A percentile compares a stretch with the other conserved stretches of the same genome.
These are phyloP conservation scores for Nyctereutes procyonoides DNA, from an alignment of 2,113 vertebrate genomes.

Conservation along the genomic window DNA sequence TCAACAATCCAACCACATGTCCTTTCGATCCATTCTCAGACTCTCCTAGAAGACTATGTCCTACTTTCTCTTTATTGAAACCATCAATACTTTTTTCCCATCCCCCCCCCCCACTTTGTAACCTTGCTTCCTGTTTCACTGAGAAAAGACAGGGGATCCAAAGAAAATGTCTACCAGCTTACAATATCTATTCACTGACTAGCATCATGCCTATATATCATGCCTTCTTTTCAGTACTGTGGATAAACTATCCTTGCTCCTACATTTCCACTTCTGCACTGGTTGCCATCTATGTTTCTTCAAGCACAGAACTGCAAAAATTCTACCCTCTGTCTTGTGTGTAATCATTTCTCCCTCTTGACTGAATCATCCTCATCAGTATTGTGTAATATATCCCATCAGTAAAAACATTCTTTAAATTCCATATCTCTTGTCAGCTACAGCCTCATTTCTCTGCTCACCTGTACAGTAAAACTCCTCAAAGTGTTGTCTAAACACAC, in stretches of 20 bases:
- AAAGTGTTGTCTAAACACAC: neutral
- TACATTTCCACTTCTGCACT: neutral
- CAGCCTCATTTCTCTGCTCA: neutral
- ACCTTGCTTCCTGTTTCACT: neutral
- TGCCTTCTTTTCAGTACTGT: neutral
- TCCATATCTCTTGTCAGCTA: neutral
- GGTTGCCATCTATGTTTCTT: neutral
- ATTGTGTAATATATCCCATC: neutral
- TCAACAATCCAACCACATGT: neutral
- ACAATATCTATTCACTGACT: neutral
- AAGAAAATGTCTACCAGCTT: neutral
- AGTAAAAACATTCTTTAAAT: neutral
- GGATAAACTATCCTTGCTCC: neutral
- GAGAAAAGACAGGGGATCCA: neutral
- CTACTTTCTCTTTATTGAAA: neutral
- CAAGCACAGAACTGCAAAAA: neutral
- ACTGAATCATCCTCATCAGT: neutral
- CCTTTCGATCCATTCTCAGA: neutral
- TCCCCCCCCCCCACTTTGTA: neutral
- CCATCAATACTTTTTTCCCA: neutral
- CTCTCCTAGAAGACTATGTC: neutral
- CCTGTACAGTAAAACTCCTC: neutral
- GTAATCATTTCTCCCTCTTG: neutral
- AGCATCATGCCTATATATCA: neutral
- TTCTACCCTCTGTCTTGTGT: neutral